Evolutionary conservation across 1,140 invertebrate species (phyloP), one percentile per base, ranked within the genome.

Genomic region (Drosophila novamexicana): DNA sequence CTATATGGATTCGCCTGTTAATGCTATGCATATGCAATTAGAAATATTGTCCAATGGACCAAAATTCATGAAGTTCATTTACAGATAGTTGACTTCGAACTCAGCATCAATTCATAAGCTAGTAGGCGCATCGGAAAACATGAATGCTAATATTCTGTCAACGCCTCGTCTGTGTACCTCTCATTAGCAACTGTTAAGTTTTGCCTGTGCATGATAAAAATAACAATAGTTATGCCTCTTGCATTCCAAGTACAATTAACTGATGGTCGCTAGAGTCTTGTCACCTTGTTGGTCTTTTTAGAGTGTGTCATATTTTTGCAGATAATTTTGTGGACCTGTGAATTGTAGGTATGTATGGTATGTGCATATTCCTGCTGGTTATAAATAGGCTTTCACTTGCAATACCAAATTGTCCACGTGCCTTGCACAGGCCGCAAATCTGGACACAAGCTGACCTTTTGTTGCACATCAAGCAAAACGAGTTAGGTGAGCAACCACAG

Each of bases 371-470:
- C n/a, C 40, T 7, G n/a, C 9, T 14, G 6, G 5, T 6, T 14
- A 14, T 18, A 9, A 9, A 10, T 47, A 22, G 9, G 45, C 45
- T 18, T 47, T 47, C 5, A 2, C 2, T 47, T 3, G 7, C 8
- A 47, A 22, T 10, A 47, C 6, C 14, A 47, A 22, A 22, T 9
- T 1, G 45, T 7, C 9, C n/a, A 54, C 52, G 36, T 36, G 16
- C 53, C 9, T 37, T 18, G 10, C 16, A 14, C 32, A n/a, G 36
- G 63, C 44, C 56, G n/a, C 76, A 40, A 47, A 7, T 47, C 29
- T 36, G 29, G 32, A 54, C 34, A 29, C 10, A 14, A 32, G n/a
- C 14, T 47, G 70, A 69, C 77, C 77, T 79, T 75, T 64, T 37
- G n/a, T 44, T 44, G 10, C 22, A 29, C 22, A 29, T 42, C 66